phyloP scores from a whole-genome alignment of 2,113 vertebrate genomes.

The Pithys albifrons region DNA sequence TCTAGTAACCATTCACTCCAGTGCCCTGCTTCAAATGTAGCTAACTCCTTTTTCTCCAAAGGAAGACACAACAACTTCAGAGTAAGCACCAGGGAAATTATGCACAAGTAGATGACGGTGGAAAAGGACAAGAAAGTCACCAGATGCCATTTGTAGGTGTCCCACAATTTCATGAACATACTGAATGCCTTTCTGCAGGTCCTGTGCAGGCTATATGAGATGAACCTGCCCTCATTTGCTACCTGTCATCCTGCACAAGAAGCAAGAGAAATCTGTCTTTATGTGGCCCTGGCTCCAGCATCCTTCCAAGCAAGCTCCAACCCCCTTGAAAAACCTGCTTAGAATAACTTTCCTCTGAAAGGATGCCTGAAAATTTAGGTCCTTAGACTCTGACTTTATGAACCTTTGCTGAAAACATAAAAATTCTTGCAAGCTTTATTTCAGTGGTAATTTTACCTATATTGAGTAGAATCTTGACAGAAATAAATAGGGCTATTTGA shows the following conservation, averaged over 20 bases:
- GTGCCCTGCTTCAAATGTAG: neutral
- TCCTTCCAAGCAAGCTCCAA: neutral
- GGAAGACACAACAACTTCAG: neutral
- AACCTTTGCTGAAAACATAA: neutral
- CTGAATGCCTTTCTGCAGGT: rapidly evolving
- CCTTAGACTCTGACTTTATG: neutral
- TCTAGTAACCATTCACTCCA: neutral
- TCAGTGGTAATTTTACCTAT: neutral
- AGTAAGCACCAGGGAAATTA: neutral
- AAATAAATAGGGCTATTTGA: neutral
- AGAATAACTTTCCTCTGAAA: neutral
- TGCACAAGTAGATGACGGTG: neutral
- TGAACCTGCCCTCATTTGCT: neutral
- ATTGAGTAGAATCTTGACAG: neutral
- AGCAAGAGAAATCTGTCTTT: neutral
- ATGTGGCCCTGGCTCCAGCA: neutral
- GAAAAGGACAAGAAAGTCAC: neutral
- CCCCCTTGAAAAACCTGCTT: neutral
- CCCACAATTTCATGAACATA: neutral
- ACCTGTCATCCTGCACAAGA: neutral
- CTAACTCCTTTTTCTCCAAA: neutral
- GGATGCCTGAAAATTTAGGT: neutral
- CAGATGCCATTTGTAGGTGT: neutral
- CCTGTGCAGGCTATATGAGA: neutral
- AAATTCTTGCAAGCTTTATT: neutral